These are phyloP conservation scores for Metalampra italica DNA, from an alignment of 2,888 invertebrate species.

Conservation along the genomic window DNA sequence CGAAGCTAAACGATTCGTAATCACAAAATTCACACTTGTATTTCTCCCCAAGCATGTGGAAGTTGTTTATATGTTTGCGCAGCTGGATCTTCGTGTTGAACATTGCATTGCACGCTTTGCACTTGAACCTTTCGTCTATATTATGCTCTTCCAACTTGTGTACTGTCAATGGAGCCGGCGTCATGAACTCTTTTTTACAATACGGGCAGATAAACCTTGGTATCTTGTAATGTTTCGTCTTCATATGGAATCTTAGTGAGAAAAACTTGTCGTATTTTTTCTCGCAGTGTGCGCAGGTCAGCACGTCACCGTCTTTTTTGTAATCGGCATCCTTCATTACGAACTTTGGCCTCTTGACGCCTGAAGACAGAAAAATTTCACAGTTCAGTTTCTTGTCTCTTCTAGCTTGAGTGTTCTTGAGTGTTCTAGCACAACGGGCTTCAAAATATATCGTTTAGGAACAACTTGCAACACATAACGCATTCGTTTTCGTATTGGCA, in stretches of 20 bases:
- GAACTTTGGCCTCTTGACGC: conserved; percentile 33
- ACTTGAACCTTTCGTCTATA: conserved; percentile 53
- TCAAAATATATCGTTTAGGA: too few relatives aligned
- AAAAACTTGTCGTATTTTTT: conserved; percentile 39
- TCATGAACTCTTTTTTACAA: conserved; percentile 46
- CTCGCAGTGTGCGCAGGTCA: conserved; percentile 41
- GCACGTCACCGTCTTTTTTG: conserved; percentile 31
- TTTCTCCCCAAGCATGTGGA: conserved; percentile 59
- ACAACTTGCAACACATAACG: too few relatives aligned
- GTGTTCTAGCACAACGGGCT: not conserved
- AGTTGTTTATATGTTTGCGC: conserved; percentile 48
- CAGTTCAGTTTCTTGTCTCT: conserved; percentile 9
- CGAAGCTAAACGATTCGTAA: conserved; percentile 49
- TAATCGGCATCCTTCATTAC: conserved; percentile 41
- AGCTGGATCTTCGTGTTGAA: conserved; percentile 53
- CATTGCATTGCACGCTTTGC: conserved; percentile 52
- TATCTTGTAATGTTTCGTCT: conserved; percentile 50
- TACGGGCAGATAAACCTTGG: conserved; percentile 36
- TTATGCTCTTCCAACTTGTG: conserved; percentile 53
- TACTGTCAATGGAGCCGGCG: conserved; percentile 35
- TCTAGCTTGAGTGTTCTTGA: not conserved
- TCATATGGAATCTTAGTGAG: conserved; percentile 45
- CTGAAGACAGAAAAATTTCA: conserved; percentile 43
- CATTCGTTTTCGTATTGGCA: too few relatives aligned
- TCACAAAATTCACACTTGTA: conserved; percentile 54